Base-by-base conservation (phyloP, 1,140 invertebrate species). In the Chlorops oryzae region DNA sequence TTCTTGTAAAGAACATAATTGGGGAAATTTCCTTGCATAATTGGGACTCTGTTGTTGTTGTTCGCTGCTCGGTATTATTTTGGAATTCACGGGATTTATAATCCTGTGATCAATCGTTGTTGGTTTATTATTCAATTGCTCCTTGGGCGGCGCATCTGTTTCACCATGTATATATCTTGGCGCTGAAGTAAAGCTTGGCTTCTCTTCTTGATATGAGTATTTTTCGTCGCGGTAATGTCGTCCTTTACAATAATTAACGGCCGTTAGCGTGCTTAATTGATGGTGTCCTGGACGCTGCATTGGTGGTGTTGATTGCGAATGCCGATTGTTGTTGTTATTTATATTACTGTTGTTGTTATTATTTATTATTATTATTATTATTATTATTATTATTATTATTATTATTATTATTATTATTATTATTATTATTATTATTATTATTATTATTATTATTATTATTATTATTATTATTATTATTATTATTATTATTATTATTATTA, bases 41-140 rank as follows among this genome's bases (percentile, higher is more conserved):
- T 65, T 65, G 1, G 65, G 65, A 52, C 65, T 65, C 0, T 59
- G 58, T 12, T 69, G 65, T 43, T 65, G 61, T 20, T 65, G 65
- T 21, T 56, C 62, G n/a, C 56, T 51, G 3, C 56, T 27, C 15
- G 56, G 42, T n/a, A 51, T n/a, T n/a, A n/a, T n/a, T n/a, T n/a
- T n/a, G n/a, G n/a, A 43, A 43, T 68, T 67, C 20, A 56, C 67
- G 18, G 65, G 65, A 58, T 68, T 68, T 2, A 68, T 60, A 39
- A 63, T 61, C 20, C 67, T 59, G 22, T 53, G 46, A 28, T 53
- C 51, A 17, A 47, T n/a, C 15, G 13, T 21, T 6, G 25, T 18
- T 3, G 43, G n/a, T 34, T 45, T 24, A 34, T 34, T 45, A 43
- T 15, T 43, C 13, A 18, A 18, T 23, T 47, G 34, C 37, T 10